Percentiles rank a stretch among this genome's conserved stretches.
phyloP scores from a whole-genome alignment of 2,797 vertebrate genomes.

The Cynopterus sphinx region DNA sequence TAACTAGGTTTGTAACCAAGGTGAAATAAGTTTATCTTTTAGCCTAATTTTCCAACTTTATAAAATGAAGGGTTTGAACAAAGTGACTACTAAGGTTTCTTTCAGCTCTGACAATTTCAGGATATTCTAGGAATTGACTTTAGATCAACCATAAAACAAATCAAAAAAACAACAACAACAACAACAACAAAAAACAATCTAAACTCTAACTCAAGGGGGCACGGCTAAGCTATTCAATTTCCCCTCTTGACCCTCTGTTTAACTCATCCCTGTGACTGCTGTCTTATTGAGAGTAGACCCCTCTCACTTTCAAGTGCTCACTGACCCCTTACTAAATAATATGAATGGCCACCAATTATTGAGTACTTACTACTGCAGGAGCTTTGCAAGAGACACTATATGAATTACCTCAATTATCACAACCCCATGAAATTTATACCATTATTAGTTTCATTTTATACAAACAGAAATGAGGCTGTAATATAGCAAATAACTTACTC shows the following conservation, averaged over 20 bases:
- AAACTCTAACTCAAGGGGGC: conserved; percentile 19
- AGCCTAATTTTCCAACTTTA: background rate
- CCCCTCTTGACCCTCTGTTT: background rate
- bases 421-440: background rate
- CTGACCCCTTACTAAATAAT: background rate
- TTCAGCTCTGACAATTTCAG: conserved; percentile 24
- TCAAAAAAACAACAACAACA: too few species aligned
- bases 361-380: background rate
- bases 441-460: conserved; percentile 7
- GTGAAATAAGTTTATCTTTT: background rate
- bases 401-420: background rate
- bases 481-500: background rate
- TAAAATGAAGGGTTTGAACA: background rate
- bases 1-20: background rate
- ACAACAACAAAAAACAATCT: background rate
- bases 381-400: background rate
- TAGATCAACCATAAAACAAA: background rate
- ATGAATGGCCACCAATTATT: background rate
- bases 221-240: background rate
- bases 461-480: background rate
- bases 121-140: background rate
- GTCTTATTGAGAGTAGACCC: background rate
- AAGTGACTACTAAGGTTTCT: background rate
- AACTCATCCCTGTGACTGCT: background rate
- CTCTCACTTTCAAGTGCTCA: background rate